Conservation (phyloP, 2,113 vertebrate species). For the Muntiacus muntjak region DNA sequence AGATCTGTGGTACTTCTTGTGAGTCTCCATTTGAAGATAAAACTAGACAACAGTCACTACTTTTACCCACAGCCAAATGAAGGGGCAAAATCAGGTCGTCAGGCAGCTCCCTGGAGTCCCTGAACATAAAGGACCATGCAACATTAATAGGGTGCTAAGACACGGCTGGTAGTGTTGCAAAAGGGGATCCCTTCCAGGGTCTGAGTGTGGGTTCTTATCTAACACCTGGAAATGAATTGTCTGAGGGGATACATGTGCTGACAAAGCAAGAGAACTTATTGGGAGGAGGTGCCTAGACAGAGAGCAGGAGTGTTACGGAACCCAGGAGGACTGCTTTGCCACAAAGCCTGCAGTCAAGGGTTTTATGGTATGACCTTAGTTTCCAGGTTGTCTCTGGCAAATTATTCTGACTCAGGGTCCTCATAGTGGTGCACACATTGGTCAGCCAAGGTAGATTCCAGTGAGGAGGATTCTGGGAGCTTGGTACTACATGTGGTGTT, state of each 20-base stretch:
- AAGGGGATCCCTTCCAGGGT: not conserved
- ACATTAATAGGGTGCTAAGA: not conserved
- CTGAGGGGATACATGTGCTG: not conserved
- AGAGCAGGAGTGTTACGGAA: not conserved
- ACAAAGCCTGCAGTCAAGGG: not conserved
- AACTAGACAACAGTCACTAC: not conserved
- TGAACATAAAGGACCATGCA: not conserved
- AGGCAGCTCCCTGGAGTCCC: not conserved
- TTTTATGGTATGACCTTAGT: not conserved
- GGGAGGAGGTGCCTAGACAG: not conserved
- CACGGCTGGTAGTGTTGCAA: not conserved
- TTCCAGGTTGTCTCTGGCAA: not conserved
- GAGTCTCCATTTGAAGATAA: not conserved
- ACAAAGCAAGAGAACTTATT: not conserved
- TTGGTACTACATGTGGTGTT: not conserved
- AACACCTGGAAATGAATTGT: not conserved
- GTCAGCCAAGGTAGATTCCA: not conserved
- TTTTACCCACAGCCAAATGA: not conserved
- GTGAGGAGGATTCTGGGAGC: not conserved
- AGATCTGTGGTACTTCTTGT: not conserved
- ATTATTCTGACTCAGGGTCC: not conserved
- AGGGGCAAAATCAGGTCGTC: not conserved
- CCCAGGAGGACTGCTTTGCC: not conserved
- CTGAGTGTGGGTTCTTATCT: not conserved
- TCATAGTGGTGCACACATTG: not conserved